Base-by-base conservation (phyloP, 2,888 invertebrate genomes). In the Callyntrura guangdongensis region DNA sequence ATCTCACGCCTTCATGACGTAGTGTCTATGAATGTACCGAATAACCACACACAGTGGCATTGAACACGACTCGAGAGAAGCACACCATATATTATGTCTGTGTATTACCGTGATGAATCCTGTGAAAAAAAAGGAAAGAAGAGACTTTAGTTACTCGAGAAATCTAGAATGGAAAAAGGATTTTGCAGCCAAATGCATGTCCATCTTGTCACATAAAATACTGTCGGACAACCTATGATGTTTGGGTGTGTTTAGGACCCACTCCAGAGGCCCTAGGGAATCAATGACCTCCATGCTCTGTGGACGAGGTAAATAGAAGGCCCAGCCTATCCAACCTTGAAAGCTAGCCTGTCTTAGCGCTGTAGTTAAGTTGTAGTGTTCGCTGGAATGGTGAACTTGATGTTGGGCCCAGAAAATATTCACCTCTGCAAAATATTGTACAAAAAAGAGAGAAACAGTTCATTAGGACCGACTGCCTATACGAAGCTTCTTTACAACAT, bases 321-420 rank as follows among this genome's bases (percentile, higher is more conserved):
- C 86, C 94, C 97, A 97, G 94, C 97, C 97, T 94, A 97, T 97
- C 96, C 97, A 97, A 88, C 97, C 97, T 94, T 98, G 98, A 77
- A 98, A 95, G 0, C 97, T 95, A 0, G 98, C 97, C 95, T 98
- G 98, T 64, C 98, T 95, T 83, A 98, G 96, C 0, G 98, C 98
- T 5, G 98, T 97, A 1, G 97, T 97, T 95, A 98, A 96, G 95
- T 98, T 98, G 95, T 97, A 98, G 95, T 98, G 98, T 95, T 98
- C 98, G 1, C 98, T 98, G 92, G 97, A 98, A 94, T 98, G 98
- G 94, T 98, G 98, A 0, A 98, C 81, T n/a, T 87, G 87, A 59
- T 88, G 88, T 36, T 82, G 82, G 1, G 91, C 95, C 92, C 96
- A 95, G 92, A 95, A 95, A 45, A 95, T 94, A 94, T 96, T 96